These are phyloP conservation scores for Resseliella maxima DNA, from an alignment of 2,888 invertebrate species.

Conservation along the genomic window DNA sequence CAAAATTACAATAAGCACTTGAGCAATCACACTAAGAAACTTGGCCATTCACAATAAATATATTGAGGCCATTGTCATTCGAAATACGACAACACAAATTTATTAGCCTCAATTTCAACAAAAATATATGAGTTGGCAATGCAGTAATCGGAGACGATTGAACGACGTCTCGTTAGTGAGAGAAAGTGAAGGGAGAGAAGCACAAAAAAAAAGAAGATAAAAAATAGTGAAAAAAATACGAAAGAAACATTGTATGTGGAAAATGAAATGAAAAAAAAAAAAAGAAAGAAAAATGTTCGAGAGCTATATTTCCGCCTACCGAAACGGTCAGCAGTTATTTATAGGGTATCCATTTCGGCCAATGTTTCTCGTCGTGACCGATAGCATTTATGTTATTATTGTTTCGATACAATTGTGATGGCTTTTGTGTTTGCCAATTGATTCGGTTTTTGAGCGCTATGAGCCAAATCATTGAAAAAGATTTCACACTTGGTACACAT, in stretches of 20 bases:
- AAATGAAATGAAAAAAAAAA: no score
- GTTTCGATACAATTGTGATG: not conserved
- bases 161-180: not conserved
- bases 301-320: not conserved
- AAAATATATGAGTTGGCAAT: conserved; percentile 20
- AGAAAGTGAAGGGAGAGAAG: no score
- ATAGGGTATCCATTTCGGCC: not conserved
- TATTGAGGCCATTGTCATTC: not conserved
- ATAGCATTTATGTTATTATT: no score
- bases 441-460: conserved; percentile 9
- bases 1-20: conserved; percentile 46
- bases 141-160: not conserved
- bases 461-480: not conserved
- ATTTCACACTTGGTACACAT: not conserved
- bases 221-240: not conserved
- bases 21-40: not conserved
- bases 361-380: no score
- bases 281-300: not conserved
- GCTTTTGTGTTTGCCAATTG: not conserved
- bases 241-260: not conserved
- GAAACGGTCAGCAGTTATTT: not conserved
- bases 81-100: not conserved
- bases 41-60: not conserved
- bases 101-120: not conserved
- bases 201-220: no score